phyloP scores from a whole-genome alignment of 2,797 vertebrate species.

The Ispidina picta region DNA sequence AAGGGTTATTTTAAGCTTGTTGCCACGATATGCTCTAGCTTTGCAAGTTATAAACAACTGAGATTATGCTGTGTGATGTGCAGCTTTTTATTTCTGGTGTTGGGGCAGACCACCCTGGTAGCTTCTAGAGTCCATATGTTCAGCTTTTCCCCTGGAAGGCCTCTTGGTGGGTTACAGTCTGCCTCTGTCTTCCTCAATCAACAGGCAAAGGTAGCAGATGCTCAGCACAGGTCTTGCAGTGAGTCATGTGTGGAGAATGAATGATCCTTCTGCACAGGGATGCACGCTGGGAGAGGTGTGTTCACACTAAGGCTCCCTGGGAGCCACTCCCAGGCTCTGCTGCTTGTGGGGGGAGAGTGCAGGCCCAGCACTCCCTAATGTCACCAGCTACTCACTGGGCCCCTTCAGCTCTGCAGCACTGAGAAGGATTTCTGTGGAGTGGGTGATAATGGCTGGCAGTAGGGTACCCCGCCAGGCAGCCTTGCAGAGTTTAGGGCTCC shows the following conservation, averaged over 20 bases:
- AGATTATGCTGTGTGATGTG: neutral
- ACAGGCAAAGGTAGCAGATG: constrained; percentile 23
- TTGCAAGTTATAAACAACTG: neutral
- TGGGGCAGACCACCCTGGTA: neutral
- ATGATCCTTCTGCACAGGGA: neutral
- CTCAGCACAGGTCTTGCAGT: neutral
- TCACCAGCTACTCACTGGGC: neutral
- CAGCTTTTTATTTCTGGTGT: neutral
- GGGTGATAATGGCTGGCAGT: neutral
- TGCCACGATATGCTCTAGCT: neutral
- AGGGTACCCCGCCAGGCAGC: neutral
- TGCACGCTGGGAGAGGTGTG: neutral
- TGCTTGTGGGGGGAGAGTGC: neutral
- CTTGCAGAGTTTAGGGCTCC: neutral
- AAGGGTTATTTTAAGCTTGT: neutral
- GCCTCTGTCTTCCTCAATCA: neutral
- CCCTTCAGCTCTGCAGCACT: neutral
- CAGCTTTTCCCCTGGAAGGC: neutral
- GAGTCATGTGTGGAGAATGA: neutral
- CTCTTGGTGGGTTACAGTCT: neutral
- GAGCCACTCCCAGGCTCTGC: neutral
- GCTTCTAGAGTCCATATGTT: neutral
- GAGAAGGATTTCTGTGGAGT: fast-evolving
- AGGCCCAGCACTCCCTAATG: neutral
- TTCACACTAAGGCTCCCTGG: neutral